Base-by-base conservation (phyloP, 2,888 invertebrate species). In the Meiosimyza decipiens region DNA sequence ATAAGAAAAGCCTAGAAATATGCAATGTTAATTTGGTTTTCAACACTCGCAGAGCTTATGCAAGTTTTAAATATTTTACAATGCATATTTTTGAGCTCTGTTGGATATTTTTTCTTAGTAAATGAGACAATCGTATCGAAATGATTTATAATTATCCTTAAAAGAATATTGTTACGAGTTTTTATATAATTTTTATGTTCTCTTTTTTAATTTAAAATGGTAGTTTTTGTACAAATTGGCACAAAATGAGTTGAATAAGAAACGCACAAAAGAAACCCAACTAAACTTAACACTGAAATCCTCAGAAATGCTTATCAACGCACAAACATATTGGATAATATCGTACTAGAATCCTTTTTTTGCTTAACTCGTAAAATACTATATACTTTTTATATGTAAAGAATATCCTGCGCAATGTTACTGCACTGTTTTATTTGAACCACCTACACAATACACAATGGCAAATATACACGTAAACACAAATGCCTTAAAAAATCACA, bases 341-440 rank as follows among this genome's bases (percentile, higher is more conserved):
- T 40, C 15, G 54, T 70, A 70, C 59, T 71, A 71, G 59, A 71
- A 65, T 50, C 40, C 57, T 65, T 22, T 22, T 62, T 65, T 64
- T 49, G n/a, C 18, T 12, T 18, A 51, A 59, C 28, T 57, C 47
- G 15, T 57, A 22, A 6, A 47, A 12, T 62, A 22, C 52, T 62
- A 33, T 62, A 47, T 47, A 63, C 3, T 13, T 7, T 40, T 15
- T 28, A 9, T 49, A 59, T 68, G 47, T 15, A 69, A 69, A 68
- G 13, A 66, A 72, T 63, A 70, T 54, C 74, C 75, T 57, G 73
- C 79, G 74, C 79, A 78, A 79, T 77, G 74, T 76, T 78, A 81
- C 79, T 75, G 82, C 82, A 82, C 82, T 77, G 76, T 77, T 77
- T 75, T 80, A 80, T 81, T 81, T 73, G 77, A 75, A 77, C 78